These are phyloP conservation scores for Sisyra nigra DNA, from an alignment of 2,888 invertebrate genomes.

Conservation along the genomic window DNA sequence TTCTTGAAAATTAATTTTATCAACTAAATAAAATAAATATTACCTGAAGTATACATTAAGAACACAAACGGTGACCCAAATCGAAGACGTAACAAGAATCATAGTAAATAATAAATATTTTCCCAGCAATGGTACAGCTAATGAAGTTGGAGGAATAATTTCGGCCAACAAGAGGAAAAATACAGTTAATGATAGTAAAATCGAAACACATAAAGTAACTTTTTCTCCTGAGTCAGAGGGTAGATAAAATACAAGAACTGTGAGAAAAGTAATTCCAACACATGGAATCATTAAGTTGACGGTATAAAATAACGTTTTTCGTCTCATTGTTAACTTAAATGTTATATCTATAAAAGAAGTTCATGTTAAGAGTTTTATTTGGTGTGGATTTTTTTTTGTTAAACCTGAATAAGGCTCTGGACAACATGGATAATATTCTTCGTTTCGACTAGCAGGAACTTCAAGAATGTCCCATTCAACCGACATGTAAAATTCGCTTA, in stretches of 20 bases:
- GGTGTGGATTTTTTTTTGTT: too few relatives aligned
- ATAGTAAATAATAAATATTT: conserved; percentile 95
- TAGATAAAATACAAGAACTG: conserved; percentile 91
- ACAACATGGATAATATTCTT: conserved; percentile 85
- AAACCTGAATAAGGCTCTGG: conserved; percentile 67
- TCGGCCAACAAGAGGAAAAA: conserved; percentile 96
- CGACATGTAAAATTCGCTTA: conserved; percentile 88
- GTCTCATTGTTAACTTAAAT: conserved; percentile 90
- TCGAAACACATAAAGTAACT: conserved; percentile 93
- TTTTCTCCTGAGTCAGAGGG: conserved; percentile 98
- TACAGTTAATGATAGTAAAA: conserved; percentile 95
- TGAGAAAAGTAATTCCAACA: conserved; percentile 91
- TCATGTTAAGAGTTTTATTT: too few relatives aligned
- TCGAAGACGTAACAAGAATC: conserved; percentile 87
- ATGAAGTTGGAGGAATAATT: conserved; percentile 96
- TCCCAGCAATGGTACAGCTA: conserved; percentile 83
- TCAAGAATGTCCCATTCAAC: conserved; percentile 97
- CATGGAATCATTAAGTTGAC: conserved; percentile 93
- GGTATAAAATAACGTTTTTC: conserved; percentile 95
- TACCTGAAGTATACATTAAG: conserved; percentile 86
- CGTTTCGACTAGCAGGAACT: conserved; percentile 80
- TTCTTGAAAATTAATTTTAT: too few relatives aligned
- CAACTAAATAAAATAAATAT: too few relatives aligned
- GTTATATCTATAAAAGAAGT: conserved; percentile 70
- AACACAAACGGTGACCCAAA: conserved; percentile 88